phyloP scores from a whole-genome alignment of 2,797 vertebrate species.

The Onychomys torridus region DNA sequence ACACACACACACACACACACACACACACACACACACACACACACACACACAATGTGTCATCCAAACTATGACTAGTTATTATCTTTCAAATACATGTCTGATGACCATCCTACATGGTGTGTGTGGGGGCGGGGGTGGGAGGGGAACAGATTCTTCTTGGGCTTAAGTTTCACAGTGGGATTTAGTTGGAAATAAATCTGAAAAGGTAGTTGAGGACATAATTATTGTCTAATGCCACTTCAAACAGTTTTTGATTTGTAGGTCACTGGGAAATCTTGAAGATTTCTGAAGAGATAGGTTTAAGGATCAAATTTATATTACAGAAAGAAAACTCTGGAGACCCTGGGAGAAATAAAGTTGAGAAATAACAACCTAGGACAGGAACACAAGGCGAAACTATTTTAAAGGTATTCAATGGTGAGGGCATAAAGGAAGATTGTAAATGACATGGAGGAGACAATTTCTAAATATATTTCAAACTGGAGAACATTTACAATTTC shows the following conservation, averaged over 20 bases:
- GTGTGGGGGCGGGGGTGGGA: neutral
- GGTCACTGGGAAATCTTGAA: slow-evolving; percentile 30
- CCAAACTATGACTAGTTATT: neutral
- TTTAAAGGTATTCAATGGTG: neutral
- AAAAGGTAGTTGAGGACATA: neutral
- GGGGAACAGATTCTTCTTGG: neutral
- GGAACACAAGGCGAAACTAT: neutral
- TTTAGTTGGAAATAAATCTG: slow-evolving; percentile 44
- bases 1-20: neutral
- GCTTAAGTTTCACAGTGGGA: neutral
- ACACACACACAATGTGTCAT: neutral
- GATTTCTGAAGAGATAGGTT: slow-evolving; percentile 23
- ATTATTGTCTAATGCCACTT: slow-evolving; percentile 9
- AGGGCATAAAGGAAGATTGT: slow-evolving; percentile 6
- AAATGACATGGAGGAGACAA: slow-evolving; percentile 2
- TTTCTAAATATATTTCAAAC: slow-evolving; percentile 51
- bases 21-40: neutral
- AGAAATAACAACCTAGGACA: slow-evolving; percentile 17
- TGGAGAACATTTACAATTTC: slow-evolving; percentile 51
- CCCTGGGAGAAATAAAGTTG: neutral
- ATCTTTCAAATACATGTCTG: neutral
- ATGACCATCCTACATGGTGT: neutral
- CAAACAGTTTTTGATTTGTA: slow-evolving; percentile 38
- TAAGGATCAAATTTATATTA: slow-evolving; percentile 2
- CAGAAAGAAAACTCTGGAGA: neutral